phyloP scores from a whole-genome alignment of 2,113 vertebrate genomes.

The Aix galericulata region DNA sequence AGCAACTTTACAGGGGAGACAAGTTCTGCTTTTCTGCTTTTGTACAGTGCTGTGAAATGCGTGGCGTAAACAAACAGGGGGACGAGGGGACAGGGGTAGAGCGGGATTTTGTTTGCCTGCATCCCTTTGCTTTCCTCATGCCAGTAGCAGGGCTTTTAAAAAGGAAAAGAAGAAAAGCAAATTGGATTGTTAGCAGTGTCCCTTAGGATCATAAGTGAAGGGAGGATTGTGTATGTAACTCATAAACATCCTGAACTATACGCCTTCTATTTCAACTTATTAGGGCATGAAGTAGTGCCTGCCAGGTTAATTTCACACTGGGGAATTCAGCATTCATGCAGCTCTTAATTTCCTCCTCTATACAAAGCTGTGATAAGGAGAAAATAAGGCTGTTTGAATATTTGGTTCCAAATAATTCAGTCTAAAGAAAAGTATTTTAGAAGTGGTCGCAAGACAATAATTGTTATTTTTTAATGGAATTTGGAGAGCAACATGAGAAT shows the following conservation, averaged over 20 bases:
- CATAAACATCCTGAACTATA: conserved; percentile 55
- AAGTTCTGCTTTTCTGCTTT: conserved; percentile 11
- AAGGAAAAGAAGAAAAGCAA: background rate
- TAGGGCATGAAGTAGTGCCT: conserved; percentile 65
- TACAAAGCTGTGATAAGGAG: conserved; percentile 24
- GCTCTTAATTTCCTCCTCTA: conserved; percentile 38
- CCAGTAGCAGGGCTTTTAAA: background rate
- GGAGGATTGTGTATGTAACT: conserved; percentile 49
- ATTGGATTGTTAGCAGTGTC: conserved; percentile 41
- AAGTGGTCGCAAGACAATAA: background rate
- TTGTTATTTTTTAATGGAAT: background rate
- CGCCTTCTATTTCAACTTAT: conserved; percentile 51
- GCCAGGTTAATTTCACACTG: conserved; percentile 49
- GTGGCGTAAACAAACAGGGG: background rate
- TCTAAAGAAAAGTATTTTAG: conserved; percentile 20
- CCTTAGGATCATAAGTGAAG: conserved; percentile 47
- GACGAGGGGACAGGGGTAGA: background rate
- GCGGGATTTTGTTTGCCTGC: conserved; percentile 42
- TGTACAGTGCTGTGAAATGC: conserved; percentile 17
- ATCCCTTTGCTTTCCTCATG: conserved; percentile 10
- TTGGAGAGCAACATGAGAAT: background rate
- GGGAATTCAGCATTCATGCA: conserved; percentile 16
- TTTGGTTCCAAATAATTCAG: background rate
- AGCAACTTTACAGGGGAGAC: background rate
- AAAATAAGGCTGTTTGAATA: background rate